phyloP scores from a whole-genome alignment of 2,797 vertebrate species.

The Melanotaenia nigrans region DNA sequence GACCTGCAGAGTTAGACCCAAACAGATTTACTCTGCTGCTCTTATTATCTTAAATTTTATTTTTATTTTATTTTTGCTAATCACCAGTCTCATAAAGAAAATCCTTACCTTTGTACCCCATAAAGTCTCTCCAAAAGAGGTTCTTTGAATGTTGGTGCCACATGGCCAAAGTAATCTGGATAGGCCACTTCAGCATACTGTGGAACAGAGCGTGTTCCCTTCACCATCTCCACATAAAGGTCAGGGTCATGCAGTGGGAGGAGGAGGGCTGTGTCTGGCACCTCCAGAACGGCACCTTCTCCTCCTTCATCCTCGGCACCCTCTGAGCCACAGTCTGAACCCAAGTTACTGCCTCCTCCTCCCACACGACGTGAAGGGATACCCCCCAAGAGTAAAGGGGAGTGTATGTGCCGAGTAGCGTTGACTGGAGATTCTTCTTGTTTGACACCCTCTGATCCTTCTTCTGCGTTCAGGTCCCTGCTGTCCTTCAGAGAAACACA shows the following conservation, averaged over 20 bases:
- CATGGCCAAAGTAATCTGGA: constrained; percentile 97
- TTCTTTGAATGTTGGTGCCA: constrained; percentile 91
- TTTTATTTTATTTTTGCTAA: background rate
- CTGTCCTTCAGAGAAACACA: constrained; percentile 83
- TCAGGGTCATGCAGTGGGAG: constrained; percentile 93
- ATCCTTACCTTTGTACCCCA: constrained; percentile 94
- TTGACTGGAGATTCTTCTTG: constrained; percentile 60
- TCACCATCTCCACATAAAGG: constrained; percentile 94
- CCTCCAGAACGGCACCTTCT: constrained; percentile 84
- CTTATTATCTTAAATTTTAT: background rate
- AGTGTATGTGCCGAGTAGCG: constrained; percentile 67
- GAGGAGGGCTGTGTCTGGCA: constrained; percentile 84
- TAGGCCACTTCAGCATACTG: constrained; percentile 95
- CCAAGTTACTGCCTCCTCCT: constrained; percentile 81
- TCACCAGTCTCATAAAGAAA: background rate
- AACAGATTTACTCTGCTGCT: background rate
- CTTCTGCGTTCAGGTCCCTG: constrained; percentile 69
- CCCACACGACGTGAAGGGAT: constrained; percentile 74
- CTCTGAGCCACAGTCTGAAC: constrained; percentile 85
- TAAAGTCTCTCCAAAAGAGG: constrained; percentile 93
- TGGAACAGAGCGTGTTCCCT: constrained; percentile 90
- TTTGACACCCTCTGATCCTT: constrained; percentile 38
- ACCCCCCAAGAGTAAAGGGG: constrained; percentile 70
- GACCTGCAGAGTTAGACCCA: constrained; percentile 79
- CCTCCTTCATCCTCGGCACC: constrained; percentile 88